Evolutionary conservation across 2,797 vertebrate species (phyloP), one percentile per base, ranked within the genome.

Genomic region (Gorsachius magnificus): DNA sequence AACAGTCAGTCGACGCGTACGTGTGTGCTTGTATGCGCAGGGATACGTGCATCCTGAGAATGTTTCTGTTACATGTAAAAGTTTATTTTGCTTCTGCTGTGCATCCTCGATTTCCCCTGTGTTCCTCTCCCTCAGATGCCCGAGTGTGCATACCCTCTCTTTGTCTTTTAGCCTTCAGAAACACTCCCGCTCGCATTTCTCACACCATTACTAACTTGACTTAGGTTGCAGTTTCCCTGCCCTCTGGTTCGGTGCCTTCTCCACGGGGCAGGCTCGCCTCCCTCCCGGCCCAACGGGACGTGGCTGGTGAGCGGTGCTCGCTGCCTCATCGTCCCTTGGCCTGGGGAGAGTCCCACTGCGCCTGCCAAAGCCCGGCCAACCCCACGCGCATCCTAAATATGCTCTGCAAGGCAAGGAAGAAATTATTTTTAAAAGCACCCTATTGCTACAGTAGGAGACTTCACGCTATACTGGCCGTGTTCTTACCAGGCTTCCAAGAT

Each of bases 1-100:
- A 99, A 98, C 98, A 98, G 98, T 98, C 98, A 98, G 98, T 98
- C 98, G 98, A 98, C 97, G 95, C 94, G 93, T 66, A 46, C 6
- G 31, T 57, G 58, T 48, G 69, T 4, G 36, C 4, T 4, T 31
- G 33, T 41, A 61, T 53, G 64, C 81, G 78, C 54, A 31, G 31
- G 36, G 57, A 61, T 53, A 63, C 66, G 50, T 97, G 97, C 98
- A 97, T 97, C 82, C 69, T 97, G 98, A 98, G 98, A 97, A 94
- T 96, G 98, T 98, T 99, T 98, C 98, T 98, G 85, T 96, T 96
- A 85, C 83, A 60, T 83, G 90, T 54, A 79, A 80, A 98, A 98
- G 95, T 98, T 98, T 76, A 91, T 97, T 96, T 94, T 79, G 24
- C 94, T 97, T 97, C 94, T 80, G 83, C 50, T 45, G 61, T 60